Percentiles rank a stretch among this genome's conserved stretches.
These are phyloP conservation scores for Temnothorax unifasciatus DNA, from an alignment of 2,888 invertebrate genomes.

Conservation along the genomic window DNA sequence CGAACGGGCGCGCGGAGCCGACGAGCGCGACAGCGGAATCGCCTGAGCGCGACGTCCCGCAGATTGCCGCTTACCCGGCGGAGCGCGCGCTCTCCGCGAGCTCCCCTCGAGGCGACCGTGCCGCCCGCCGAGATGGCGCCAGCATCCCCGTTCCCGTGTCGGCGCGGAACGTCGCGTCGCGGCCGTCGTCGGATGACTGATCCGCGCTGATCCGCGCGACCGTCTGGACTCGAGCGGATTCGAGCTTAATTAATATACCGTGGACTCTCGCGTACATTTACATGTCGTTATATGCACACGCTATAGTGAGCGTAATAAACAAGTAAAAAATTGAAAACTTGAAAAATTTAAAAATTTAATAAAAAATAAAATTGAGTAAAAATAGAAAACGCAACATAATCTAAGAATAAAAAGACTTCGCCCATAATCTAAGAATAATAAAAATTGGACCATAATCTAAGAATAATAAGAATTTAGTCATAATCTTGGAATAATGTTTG, in stretches of 20 bases:
- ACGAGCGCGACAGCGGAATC: constrained; percentile 58
- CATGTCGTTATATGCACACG: too few species aligned
- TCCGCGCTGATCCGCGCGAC: too few species aligned
- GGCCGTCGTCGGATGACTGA: too few species aligned
- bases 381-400: neutral
- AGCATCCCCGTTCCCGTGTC: constrained; percentile 39
- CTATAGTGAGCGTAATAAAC: neutral
- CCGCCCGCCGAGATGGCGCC: constrained; percentile 67
- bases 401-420: neutral
- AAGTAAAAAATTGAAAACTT: too few species aligned
- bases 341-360: too few species aligned
- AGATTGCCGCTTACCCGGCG: constrained; percentile 77
- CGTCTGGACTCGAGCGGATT: too few species aligned
- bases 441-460: too few species aligned
- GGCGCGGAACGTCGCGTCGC: too few species aligned
- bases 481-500: neutral
- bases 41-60: constrained; percentile 61
- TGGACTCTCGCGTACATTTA: too few species aligned
- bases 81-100: constrained; percentile 57
- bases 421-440: too few species aligned
- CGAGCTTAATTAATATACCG: too few species aligned
- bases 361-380: neutral
- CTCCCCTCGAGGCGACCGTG: neutral
- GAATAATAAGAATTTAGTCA: too few species aligned
- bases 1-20: constrained; percentile 63